Percentiles rank a stretch among this genome's conserved stretches.
These are phyloP conservation scores for Pelmatolapia mariae DNA, from an alignment of 2,113 vertebrate genomes.

Conservation along the genomic window DNA sequence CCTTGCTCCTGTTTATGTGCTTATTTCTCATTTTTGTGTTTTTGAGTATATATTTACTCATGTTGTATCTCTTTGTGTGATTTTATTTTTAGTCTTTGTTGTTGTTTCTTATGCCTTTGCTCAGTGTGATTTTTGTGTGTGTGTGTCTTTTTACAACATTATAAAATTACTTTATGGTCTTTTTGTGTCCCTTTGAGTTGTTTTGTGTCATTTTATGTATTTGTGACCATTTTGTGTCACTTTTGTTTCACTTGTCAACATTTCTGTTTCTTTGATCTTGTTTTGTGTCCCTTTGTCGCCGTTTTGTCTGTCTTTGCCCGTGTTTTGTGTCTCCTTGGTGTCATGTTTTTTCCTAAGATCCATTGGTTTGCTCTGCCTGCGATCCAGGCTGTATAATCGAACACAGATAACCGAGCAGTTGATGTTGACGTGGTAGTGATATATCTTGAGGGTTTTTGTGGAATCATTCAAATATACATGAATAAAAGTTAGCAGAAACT, in stretches of 20 bases:
- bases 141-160: neutral
- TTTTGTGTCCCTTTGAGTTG: neutral
- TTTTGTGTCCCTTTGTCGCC: neutral
- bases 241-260: neutral
- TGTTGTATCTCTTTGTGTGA: neutral
- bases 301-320: neutral
- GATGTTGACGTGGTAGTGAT: slow-evolving; percentile 66
- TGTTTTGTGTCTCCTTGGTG: neutral
- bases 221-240: neutral
- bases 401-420: neutral
- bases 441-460: neutral
- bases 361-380: slow-evolving; percentile 8
- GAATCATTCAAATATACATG: neutral
- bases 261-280: neutral
- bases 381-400: slow-evolving; percentile 19
- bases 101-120: neutral
- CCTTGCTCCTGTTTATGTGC: neutral
- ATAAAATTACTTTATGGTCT: neutral
- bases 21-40: neutral
- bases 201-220: neutral
- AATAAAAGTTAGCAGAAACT: neutral
- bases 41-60: neutral
- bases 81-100: neutral
- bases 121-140: neutral
- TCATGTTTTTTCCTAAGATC: neutral